phyloP scores from a whole-genome alignment of 2,888 invertebrate genomes.

The Cephonodes hylas region DNA sequence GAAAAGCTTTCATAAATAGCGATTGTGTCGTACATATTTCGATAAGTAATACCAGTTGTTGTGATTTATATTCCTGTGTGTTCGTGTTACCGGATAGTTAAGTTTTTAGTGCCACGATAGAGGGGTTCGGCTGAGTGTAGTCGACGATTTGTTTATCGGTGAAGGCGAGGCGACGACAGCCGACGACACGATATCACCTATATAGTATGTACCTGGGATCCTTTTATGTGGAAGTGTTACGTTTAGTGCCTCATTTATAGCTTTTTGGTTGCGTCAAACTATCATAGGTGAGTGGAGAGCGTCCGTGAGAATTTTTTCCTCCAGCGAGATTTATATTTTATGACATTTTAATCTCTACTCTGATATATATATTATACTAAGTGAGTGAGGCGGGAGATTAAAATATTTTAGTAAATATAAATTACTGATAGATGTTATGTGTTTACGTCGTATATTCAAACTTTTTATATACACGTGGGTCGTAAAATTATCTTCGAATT shows the following conservation, averaged over 20 bases:
- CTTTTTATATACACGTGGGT: not conserved
- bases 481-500: not conserved
- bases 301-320: constrained; percentile 32
- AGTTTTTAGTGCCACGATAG: constrained; percentile 75
- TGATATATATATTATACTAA: constrained; percentile 14
- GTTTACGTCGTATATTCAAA: constrained; percentile 3
- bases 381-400: constrained; percentile 9
- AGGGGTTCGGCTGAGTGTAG: constrained; percentile 61
- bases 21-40: constrained; percentile 71
- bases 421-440: not conserved
- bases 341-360: constrained; percentile 14
- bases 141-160: constrained; percentile 74
- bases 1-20: constrained; percentile 55
- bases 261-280: constrained; percentile 59
- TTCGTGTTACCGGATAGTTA: constrained; percentile 77
- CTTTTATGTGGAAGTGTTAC: constrained; percentile 74
- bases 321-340: constrained; percentile 12
- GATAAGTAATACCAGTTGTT: constrained; percentile 67
- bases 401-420: constrained; percentile 10
- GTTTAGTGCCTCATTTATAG: constrained; percentile 71
- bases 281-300: constrained; percentile 33
- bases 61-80: constrained; percentile 74
- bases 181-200: constrained; percentile 64
- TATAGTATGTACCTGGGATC: constrained; percentile 66
- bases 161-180: constrained; percentile 67